These are phyloP conservation scores for Beris morrisii DNA, from an alignment of 2,888 invertebrate genomes.

Conservation along the genomic window DNA sequence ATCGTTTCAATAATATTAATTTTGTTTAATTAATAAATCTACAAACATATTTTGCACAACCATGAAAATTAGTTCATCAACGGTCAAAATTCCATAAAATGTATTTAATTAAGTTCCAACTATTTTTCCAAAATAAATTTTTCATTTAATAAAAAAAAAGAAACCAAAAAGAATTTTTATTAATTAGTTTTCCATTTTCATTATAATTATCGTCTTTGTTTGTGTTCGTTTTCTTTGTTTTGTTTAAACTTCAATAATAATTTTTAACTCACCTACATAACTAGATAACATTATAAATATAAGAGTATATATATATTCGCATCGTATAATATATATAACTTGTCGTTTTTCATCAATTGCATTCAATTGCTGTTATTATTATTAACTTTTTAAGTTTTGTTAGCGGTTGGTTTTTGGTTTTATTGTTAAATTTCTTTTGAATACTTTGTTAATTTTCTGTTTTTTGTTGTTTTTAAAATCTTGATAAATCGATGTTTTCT, in stretches of 20 bases:
- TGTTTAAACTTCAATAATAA: conserved; percentile 34
- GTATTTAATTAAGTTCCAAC: no score
- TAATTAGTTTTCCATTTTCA: no score
- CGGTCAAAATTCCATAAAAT: no score
- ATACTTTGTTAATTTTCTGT: not conserved
- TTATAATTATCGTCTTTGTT: no score
- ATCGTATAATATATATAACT: conserved; percentile 26
- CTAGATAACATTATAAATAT: conserved; percentile 52
- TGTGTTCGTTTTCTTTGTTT: conserved; percentile 10
- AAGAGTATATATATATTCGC: conserved; percentile 23
- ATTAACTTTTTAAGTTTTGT: not conserved
- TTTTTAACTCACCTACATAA: conserved; percentile 56
- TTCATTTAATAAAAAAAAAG: no score
- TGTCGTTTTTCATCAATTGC: conserved; percentile 2
- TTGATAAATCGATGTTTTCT: conserved; percentile 24
- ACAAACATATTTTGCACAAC: no score
- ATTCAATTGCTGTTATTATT: not conserved
- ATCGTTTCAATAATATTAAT: no score
- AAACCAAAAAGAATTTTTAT: no score
- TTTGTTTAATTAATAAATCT: no score
- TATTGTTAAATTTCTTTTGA: not conserved
- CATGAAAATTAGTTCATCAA: no score
- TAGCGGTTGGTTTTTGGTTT: not conserved
- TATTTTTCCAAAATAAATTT: no score
- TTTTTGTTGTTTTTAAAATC: conserved; percentile 25